These are phyloP conservation scores for Sarcophaga rosellei DNA, from an alignment of 2,888 invertebrate species.

Conservation along the genomic window DNA sequence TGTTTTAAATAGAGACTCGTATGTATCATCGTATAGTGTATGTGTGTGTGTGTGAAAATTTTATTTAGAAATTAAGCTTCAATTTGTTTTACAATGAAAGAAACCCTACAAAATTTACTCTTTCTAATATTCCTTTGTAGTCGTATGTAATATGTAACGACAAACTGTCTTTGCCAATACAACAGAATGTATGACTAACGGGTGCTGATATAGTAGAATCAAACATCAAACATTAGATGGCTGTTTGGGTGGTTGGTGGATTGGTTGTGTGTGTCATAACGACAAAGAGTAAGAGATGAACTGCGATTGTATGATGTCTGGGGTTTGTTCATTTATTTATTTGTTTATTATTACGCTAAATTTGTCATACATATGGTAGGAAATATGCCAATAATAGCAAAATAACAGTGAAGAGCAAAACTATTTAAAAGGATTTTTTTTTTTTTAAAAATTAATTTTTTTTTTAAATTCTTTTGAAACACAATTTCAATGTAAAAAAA, in stretches of 20 bases:
- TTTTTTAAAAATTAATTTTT: too few species aligned
- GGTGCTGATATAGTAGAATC: not conserved
- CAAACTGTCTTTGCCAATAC: not conserved
- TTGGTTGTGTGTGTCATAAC: not conserved
- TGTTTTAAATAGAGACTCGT: too few species aligned
- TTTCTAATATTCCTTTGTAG: constrained; percentile 1
- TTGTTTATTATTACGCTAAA: constrained; percentile 12
- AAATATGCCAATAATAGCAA: not conserved
- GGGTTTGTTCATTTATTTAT: not conserved
- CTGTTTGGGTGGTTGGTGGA: not conserved
- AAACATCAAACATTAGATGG: constrained; percentile 12
- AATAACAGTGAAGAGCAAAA: not conserved
- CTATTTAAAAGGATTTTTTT: not conserved
- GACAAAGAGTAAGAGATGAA: not conserved
- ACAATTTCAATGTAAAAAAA: too few species aligned
- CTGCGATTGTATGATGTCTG: not conserved
- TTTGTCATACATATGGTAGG: constrained; percentile 5
- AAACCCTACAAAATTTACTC: constrained; percentile 44
- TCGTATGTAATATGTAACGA: not conserved
- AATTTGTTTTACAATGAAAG: not conserved
- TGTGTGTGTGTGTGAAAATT: too few species aligned
- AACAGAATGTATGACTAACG: not conserved
- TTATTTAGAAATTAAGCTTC: too few species aligned
- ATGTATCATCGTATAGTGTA: too few species aligned
- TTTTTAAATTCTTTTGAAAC: too few species aligned